These are phyloP conservation scores for Augiades crinisus DNA, from an alignment of 2,888 invertebrate species.

Conservation along the genomic window DNA sequence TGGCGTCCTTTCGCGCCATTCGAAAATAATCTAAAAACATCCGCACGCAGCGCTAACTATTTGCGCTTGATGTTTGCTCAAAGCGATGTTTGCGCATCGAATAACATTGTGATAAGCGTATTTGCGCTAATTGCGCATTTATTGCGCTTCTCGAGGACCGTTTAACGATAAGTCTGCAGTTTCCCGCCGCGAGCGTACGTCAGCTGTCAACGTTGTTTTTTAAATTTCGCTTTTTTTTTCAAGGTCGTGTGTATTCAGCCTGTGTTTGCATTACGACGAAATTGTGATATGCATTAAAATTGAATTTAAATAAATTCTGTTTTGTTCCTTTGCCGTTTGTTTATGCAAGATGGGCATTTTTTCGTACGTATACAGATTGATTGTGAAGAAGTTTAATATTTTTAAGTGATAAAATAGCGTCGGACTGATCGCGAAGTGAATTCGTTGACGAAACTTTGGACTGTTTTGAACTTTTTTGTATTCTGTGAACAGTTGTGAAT, in stretches of 20 bases:
- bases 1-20: not conserved
- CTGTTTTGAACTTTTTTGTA: no score
- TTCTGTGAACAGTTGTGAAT: no score
- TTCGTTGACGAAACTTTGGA: no score
- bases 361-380: slow-evolving; percentile 70
- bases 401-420: slow-evolving; percentile 36
- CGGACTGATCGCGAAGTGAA: no score
- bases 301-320: no score
- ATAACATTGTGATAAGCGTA: slow-evolving; percentile 10
- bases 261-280: not conserved
- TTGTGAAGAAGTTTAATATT: slow-evolving; percentile 62
- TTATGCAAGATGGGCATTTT: slow-evolving; percentile 66
- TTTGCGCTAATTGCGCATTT: slow-evolving; percentile 11
- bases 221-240: not conserved
- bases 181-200: slow-evolving; percentile 6
- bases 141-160: not conserved
- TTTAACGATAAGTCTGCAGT: not conserved
- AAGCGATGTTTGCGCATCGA: slow-evolving; percentile 1
- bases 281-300: no score
- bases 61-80: not conserved
- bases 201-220: slow-evolving; percentile 7
- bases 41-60: not conserved
- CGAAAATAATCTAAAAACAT: slow-evolving; percentile 4
- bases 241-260: not conserved
- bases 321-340: no score